A percentile compares a stretch with the other conserved stretches of the same genome.
phyloP scores from a whole-genome alignment of 2,888 invertebrate genomes.

The Cybosia mesomella region DNA sequence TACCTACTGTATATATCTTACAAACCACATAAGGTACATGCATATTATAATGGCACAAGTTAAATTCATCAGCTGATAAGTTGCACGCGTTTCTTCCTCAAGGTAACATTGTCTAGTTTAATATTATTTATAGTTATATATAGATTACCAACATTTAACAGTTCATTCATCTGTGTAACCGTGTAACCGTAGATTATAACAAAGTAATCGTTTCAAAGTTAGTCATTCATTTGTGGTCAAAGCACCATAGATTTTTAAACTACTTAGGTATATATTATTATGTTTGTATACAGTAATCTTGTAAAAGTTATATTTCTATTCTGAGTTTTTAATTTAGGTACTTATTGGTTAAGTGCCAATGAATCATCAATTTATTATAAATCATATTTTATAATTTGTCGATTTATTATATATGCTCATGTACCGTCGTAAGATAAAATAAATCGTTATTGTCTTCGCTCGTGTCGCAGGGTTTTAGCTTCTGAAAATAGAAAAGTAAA shows the following conservation, averaged over 20 bases:
- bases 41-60: constrained; percentile 75
- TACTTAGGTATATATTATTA: constrained; percentile 9
- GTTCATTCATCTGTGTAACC: neutral
- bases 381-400: constrained; percentile 19
- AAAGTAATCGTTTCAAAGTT: constrained; percentile 27
- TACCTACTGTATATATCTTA: constrained; percentile 57
- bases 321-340: constrained; percentile 6
- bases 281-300: constrained; percentile 23
- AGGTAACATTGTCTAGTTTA: constrained; percentile 61
- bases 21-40: constrained; percentile 64
- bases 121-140: neutral
- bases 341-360: constrained; percentile 1
- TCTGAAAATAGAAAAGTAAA: constrained; percentile 17
- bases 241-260: constrained; percentile 45
- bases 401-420: constrained; percentile 24
- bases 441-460: constrained; percentile 35
- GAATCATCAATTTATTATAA: constrained; percentile 21
- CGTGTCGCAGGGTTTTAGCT: constrained; percentile 34
- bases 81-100: constrained; percentile 50
- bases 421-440: constrained; percentile 33
- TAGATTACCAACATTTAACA: neutral
- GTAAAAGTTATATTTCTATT: constrained; percentile 17
- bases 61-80: constrained; percentile 62
- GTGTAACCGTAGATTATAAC: neutral
- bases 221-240: constrained; percentile 45